These are phyloP conservation scores for Drosophila picticornis DNA, from an alignment of 2,888 invertebrate genomes.

Conservation along the genomic window DNA sequence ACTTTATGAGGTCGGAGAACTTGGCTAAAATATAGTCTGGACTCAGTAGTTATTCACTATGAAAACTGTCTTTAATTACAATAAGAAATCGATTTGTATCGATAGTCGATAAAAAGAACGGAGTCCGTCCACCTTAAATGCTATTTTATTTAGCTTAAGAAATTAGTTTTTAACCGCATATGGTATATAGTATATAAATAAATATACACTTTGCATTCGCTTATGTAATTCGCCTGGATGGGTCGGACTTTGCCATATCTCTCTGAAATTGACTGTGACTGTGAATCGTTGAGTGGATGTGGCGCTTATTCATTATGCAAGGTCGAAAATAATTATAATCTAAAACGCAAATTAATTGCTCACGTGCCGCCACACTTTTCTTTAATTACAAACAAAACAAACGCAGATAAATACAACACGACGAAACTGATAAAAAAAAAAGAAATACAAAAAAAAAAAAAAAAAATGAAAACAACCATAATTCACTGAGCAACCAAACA, in stretches of 20 bases:
- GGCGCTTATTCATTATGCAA: conserved; percentile 38
- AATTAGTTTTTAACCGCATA: neutral
- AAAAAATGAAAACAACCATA: neutral
- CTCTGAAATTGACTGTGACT: neutral
- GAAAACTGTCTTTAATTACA: neutral
- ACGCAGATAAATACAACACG: conserved; percentile 15
- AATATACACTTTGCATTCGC: conserved; percentile 6
- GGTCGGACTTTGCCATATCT: conserved; percentile 35
- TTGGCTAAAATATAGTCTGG: neutral
- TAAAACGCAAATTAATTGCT: conserved; percentile 56
- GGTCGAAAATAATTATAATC: conserved; percentile 39
- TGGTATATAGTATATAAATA: neutral
- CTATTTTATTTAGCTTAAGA: neutral
- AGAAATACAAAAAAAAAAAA: conserved; percentile 9
- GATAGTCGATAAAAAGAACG: neutral
- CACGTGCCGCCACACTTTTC: conserved; percentile 41
- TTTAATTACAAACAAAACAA: conserved; percentile 18
- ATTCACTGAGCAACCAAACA: neutral
- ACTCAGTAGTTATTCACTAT: neutral
- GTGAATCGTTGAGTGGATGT: conserved; percentile 9
- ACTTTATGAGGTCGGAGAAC: neutral
- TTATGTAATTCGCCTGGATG: conserved; percentile 20
- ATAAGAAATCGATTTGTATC: neutral
- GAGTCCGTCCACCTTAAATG: neutral
- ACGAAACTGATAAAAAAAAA: conserved; percentile 25